A percentile compares a stretch with the other conserved stretches of the same genome.
Evolutionary conservation across 2,888 invertebrate genomes (phyloP).

Genomic region (Pyrgus malvae): DNA sequence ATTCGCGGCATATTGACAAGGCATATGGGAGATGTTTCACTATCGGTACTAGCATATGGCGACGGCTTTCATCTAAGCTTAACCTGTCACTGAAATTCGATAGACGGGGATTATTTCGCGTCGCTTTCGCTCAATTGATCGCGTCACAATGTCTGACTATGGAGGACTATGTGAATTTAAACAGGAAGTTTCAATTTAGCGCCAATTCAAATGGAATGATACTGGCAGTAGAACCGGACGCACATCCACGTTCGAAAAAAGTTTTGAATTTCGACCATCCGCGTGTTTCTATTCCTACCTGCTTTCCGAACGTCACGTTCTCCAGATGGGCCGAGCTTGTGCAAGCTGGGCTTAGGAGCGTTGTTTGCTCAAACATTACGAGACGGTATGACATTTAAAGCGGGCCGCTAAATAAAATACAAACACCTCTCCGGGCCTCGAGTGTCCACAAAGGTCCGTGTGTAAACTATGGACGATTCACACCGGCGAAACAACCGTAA

Average conservation of each 20-base stretch:
- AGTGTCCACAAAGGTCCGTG: slow-evolving; percentile 62
- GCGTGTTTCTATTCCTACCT: slow-evolving; percentile 50
- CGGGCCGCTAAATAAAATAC: slow-evolving; percentile 78
- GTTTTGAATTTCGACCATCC: slow-evolving; percentile 59
- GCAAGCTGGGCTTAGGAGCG: slow-evolving; percentile 62
- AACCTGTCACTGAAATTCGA: slow-evolving; percentile 68
- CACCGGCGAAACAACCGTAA: slow-evolving; percentile 66
- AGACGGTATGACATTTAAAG: slow-evolving; percentile 79
- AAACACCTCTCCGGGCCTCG: slow-evolving; percentile 64
- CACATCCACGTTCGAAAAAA: slow-evolving; percentile 53
- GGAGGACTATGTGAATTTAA: slow-evolving; percentile 68
- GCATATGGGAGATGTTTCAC: slow-evolving; percentile 54
- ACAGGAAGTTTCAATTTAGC: slow-evolving; percentile 78
- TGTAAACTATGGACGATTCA: slow-evolving; percentile 65
- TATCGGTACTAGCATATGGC: slow-evolving; percentile 59
- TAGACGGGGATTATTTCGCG: slow-evolving; percentile 60
- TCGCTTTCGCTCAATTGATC: slow-evolving; percentile 76
- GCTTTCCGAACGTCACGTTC: slow-evolving; percentile 73
- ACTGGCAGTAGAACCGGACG: slow-evolving; percentile 60
- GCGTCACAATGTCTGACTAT: slow-evolving; percentile 68
- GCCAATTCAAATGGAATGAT: slow-evolving; percentile 76
- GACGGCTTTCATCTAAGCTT: slow-evolving; percentile 48
- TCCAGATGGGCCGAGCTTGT: slow-evolving; percentile 77
- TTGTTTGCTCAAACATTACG: slow-evolving; percentile 79
- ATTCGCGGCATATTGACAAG: slow-evolving; percentile 50